Base-by-base conservation (phyloP, 2,888 invertebrate genomes). In the Netelia fuscicornis region DNA sequence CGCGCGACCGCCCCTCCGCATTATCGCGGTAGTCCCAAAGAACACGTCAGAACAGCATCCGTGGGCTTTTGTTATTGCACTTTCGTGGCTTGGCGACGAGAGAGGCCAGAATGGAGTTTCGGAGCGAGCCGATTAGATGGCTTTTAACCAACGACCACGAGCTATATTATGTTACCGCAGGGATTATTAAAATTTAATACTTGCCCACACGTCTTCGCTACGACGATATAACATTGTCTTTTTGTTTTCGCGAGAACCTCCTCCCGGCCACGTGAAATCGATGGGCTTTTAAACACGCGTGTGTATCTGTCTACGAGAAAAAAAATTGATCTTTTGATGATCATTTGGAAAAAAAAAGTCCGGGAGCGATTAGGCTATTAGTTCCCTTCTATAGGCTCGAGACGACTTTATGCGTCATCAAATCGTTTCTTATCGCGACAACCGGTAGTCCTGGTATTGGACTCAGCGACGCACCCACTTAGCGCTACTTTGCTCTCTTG, bases 71-170 rank as follows among this genome's bases (percentile, higher is more conserved):
- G 80, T 84, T 80, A 71, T 71, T 75, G 67, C 68, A 71, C 56
- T 78, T 25, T 9, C 23, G 76, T 65, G 52, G 72, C 68, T 56
- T 42, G 72, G 72, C 65, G 72, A 70, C 72, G 80, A 64, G 60
- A 64, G 60, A 83, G 42, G 37, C 37, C 5, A 37, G 52, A 58
- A 48, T 3, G 42, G 83, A 85, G 76, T 81, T 79, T 86, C 78
- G 86, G 72, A 84, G 56, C 74, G 76, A 84, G 83, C 71, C 86
- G 86, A 86, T 87, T 86, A 84, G 86, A 81, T 74, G 79, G 74
- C 84, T 81, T 85, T 80, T 78, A 80, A 74, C 62, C 62, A 67
- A 54, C 60, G 62, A 71, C 71, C 79, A 67, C 75, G 58, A 67
- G 44, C 67, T 78, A 81, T 83, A 83, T 85, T 85, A 83, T 76